phyloP scores from a whole-genome alignment of 2,113 vertebrate species.

The Lipotes vexillifer region DNA sequence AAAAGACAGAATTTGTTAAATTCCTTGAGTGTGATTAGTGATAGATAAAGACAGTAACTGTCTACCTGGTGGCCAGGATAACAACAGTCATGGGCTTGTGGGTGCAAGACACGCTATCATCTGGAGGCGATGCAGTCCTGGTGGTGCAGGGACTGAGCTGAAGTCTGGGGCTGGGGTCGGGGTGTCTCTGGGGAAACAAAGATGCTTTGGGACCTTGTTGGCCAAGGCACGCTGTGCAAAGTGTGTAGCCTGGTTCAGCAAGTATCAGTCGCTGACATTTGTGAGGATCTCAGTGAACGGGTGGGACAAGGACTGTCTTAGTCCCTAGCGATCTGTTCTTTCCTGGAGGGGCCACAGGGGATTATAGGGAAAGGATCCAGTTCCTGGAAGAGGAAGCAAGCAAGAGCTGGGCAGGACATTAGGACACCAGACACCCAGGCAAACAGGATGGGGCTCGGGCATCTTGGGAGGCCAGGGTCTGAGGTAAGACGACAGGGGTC shows the following conservation, averaged over 20 bases:
- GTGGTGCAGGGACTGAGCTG: neutral
- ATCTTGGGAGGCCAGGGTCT: fast-evolving
- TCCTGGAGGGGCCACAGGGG: neutral
- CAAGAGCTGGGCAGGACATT: neutral
- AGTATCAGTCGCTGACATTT: neutral
- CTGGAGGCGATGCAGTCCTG: fast-evolving
- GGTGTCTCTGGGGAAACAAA: neutral
- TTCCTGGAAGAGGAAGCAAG: neutral
- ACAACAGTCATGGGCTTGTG: fast-evolving
- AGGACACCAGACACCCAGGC: neutral
- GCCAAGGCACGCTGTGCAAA: too few relatives aligned
- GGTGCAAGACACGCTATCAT: fast-evolving
- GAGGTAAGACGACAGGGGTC: neutral
- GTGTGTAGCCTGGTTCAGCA: neutral
- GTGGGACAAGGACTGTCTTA: neutral
- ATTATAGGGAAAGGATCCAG: neutral
- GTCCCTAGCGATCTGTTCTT: neutral
- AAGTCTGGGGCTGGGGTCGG: fast-evolving
- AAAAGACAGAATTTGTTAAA: neutral
- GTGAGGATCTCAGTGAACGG: neutral
- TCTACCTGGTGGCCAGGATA: neutral
- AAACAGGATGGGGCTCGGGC: neutral
- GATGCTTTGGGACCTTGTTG: neutral
- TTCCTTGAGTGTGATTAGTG: neutral
- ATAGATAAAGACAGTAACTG: neutral